Evolutionary conservation across 2,797 vertebrate species (phyloP), one percentile per base, ranked within the genome.

Genomic region (Enteromius thamalakanensis): DNA sequence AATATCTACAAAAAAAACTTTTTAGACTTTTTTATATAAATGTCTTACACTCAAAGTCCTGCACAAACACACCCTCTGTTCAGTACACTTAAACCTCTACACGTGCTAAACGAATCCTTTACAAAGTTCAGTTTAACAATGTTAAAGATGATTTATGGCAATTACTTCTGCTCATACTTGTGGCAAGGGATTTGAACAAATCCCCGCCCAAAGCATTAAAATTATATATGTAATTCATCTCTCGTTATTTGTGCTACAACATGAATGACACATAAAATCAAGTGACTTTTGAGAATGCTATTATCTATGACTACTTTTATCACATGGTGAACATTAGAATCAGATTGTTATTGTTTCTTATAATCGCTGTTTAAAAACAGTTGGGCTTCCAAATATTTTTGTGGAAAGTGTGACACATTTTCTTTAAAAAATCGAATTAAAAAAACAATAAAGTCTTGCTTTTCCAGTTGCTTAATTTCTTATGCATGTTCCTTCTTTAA

Each of bases 401-500:
- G 62, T 64, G 29, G 62, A 68, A 68, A 68, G 34, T n/a, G 62
- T 17, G 32, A 2, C 26, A 15, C 6, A 5, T 29, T 49, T 75
- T n/a, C 11, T 15, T n/a, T 1, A 55, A 10, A 47, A 42, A 72
- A 15, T 72, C 42, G 4, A 49, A 12, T 71, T 71, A 32, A 49
- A 70, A 72, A 49, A 29, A 2, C 14, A 6, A 49, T 3, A 42
- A 69, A 69, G 9, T 40, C 34, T n/a, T 42, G n/a, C 12, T 72
- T 17, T 29, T 78, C 29, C 2, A 51, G 49, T 67, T 34, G 3
- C 11, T 19, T 67, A 9, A 65, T 79, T 79, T 64, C 45, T 64
- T 45, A 76, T 74, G 60, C 71, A 82, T 80, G 55, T 82, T 82
- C 67, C 69, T 81, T 72, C 53, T 76, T 80, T 34, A 80, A 40